These are phyloP conservation scores for Menura novaehollandiae DNA, from an alignment of 2,113 vertebrate species.

Conservation along the genomic window DNA sequence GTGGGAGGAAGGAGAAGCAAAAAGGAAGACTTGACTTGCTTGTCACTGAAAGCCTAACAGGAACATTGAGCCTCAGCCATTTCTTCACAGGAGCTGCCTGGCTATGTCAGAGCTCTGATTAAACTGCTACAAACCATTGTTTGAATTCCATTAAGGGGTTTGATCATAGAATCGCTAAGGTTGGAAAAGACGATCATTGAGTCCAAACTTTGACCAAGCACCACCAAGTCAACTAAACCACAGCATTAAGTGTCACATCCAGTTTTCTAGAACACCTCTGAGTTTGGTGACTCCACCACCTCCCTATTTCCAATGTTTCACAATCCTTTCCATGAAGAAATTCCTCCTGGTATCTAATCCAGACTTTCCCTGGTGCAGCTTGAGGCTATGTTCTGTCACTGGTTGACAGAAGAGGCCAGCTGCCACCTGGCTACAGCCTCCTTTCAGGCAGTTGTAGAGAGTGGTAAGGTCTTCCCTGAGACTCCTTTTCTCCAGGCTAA, in stretches of 20 bases:
- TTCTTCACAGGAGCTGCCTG: background rate
- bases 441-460: background rate
- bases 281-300: background rate
- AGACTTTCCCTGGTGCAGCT: background rate
- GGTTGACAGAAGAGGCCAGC: background rate
- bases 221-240: background rate
- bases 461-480: too few relatives aligned
- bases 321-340: background rate
- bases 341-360: background rate
- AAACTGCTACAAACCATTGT: background rate
- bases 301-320: background rate
- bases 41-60: background rate
- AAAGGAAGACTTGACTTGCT: background rate
- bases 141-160: background rate
- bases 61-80: background rate
- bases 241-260: background rate
- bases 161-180: background rate
- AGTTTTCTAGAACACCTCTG: background rate
- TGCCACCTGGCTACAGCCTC: accelerated
- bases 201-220: background rate
- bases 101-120: background rate
- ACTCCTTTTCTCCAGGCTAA: background rate
- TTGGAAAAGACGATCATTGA: background rate
- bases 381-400: background rate
- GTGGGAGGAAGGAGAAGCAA: background rate